Percentiles rank a stretch among this genome's conserved stretches.
These are phyloP conservation scores for Limenitis camilla DNA, from an alignment of 2,888 invertebrate species.

Conservation along the genomic window DNA sequence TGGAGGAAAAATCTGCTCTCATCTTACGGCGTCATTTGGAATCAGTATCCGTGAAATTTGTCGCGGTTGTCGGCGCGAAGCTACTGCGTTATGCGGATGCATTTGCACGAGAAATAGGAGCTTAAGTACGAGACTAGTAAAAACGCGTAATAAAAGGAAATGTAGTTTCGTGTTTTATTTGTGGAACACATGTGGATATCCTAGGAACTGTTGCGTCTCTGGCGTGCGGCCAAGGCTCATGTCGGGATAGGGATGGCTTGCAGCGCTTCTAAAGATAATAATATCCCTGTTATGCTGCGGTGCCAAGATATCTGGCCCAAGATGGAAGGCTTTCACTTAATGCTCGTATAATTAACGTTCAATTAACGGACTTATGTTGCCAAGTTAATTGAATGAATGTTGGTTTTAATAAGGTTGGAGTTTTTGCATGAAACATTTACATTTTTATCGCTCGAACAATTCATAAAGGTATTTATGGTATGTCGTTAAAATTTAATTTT, in stretches of 20 bases:
- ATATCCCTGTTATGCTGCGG: constrained; percentile 28
- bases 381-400: constrained; percentile 3
- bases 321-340: constrained; percentile 25
- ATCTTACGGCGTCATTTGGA: constrained; percentile 48
- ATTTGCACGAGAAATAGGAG: constrained; percentile 24
- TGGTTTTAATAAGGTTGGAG: background rate
- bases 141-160: constrained; percentile 19
- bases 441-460: background rate
- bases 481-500: constrained; percentile 2
- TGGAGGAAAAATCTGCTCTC: constrained; percentile 53
- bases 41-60: constrained; percentile 66
- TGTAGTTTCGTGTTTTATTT: constrained; percentile 18
- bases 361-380: constrained; percentile 20
- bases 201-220: constrained; percentile 60
- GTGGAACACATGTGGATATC: constrained; percentile 36
- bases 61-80: constrained; percentile 45
- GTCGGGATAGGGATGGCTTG: constrained; percentile 49
- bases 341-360: constrained; percentile 8
- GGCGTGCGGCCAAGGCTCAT: constrained; percentile 54
- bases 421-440: background rate
- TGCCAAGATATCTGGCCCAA: constrained; percentile 34
- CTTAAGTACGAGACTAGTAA: constrained; percentile 19
- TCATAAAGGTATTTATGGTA: background rate
- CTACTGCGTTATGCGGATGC: constrained; percentile 27
- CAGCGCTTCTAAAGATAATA: constrained; percentile 51